phyloP scores from a whole-genome alignment of 64 coral and sea anemone genomes.

The Actinia tenebrosa region DNA sequence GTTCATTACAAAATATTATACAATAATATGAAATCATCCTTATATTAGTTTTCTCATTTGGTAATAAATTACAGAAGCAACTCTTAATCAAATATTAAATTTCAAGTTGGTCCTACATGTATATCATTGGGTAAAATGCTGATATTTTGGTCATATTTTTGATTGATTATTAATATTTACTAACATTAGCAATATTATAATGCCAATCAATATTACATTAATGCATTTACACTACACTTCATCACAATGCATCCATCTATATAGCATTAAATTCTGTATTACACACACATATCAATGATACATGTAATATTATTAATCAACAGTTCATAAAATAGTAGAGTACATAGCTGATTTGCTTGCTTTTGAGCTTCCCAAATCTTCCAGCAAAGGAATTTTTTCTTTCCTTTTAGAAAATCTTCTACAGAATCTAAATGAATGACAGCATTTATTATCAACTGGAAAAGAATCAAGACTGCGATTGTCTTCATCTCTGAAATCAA shows the following conservation, averaged over 20 bases:
- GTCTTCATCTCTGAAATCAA: constrained; percentile 87
- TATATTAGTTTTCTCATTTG: background rate
- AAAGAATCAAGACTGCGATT: constrained; percentile 52
- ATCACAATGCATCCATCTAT: no score
- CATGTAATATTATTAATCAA: no score
- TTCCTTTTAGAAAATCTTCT: background rate
- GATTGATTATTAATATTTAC: no score
- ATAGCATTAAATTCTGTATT: no score
- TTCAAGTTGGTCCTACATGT: no score
- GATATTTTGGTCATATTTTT: no score
- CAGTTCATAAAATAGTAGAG: background rate
- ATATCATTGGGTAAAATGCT: no score
- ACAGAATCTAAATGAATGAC: constrained; percentile 23
- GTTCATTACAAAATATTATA: background rate
- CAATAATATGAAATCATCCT: background rate
- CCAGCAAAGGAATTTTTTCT: constrained; percentile 18
- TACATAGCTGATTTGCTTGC: background rate
- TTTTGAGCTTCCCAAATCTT: background rate
- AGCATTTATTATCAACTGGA: constrained; percentile 4
- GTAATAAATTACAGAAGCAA: background rate
- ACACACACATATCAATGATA: no score
- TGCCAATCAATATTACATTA: no score
- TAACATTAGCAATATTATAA: no score
- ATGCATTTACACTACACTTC: no score
- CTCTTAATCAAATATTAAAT: no score